Evolutionary conservation across 2,113 vertebrate species (phyloP), one percentile per base, ranked within the genome.

Genomic region (Lasiurus borealis): DNA sequence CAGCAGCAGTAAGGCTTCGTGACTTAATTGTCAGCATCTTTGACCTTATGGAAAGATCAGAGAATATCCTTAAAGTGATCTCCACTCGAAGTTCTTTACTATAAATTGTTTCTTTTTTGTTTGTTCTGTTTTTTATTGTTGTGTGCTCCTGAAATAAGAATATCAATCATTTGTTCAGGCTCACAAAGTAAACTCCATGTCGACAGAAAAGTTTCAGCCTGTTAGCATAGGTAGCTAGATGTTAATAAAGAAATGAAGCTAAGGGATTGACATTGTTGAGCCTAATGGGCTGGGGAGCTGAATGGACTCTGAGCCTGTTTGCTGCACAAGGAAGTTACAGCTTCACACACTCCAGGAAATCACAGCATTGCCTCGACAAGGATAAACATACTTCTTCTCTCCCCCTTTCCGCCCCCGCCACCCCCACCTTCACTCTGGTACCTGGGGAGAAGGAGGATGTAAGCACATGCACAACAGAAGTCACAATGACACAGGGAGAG

Each of bases 1-100:
- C 50, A 76, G 21, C 31, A 85, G 85, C 10, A 95, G 59, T 64
- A 86, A 85, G 90, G 40, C 16, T 36, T 93, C 75, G 68, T 88
- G 62, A 90, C 86, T 95, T 94, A 93, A 96, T 96, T 90, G 85
- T 80, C 71, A 92, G 92, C 62, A 91, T 77, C 13, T 78, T 12
- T 93, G 69, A 96, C 48, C 44, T 71, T 66, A 59, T 68, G 85
- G 34, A 92, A 96, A 81, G 5, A 97, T 84, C n/a, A 84, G 34
- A 93, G 48, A 76, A 92, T 57, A 95, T 85, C 40, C 12, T 69
- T 85, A 46, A 76, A 77, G 75, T 23, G 15, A 0, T 84, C 40
- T 93, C 50, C 36, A 72, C 7, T 34, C 12, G 75, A 71, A 40
- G 4, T 7, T 84, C 27, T 52, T 95, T 89, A 66, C 25, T 80